Evolutionary conservation across 2,113 vertebrate genomes (phyloP), one percentile per base, ranked within the genome.

Genomic region (Rhagologus leucostigma): DNA sequence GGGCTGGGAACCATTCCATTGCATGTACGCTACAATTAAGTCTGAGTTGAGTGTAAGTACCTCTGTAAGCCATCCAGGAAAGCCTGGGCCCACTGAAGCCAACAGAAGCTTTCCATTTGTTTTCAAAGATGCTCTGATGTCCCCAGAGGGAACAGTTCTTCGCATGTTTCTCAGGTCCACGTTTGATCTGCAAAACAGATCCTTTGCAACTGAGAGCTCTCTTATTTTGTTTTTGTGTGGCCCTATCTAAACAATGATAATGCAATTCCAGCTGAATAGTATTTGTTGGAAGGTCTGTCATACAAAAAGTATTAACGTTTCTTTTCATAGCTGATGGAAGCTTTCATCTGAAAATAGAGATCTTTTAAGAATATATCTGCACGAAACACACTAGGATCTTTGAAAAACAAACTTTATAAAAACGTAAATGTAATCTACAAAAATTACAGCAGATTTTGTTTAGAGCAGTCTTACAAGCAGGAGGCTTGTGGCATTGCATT

Each of bases 1-100:
- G 39, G 13, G 17, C 16, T 4, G 44, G 64, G 78, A 69, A 21
- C 53, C 1, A 4, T 1, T 19, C 0, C 57, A 37, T 18, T n/a
- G 30, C 5, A 6, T 0, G 17, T 4, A 17, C 47, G 16, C 15
- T 24, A 16, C 53, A 65, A 1, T 20, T 6, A 69, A 30, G 33
- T 44, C 16, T 35, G 27, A 44, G 24, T 0, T 32, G 22, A 3
- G 8, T 6, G 5, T 11, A 42, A 63, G 63, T 42, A 65, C 20
- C 49, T 87, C 74, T 62, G 3, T 4, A 5, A 8, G 6, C 41
- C 60, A 68, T 22, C 24, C 49, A 86, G 60, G 68, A 75, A 75
- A 88, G 49, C 32, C 35, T n/a, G 46, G 9, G 20, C 44, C 62
- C 41, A 13, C 16, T 63, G 30, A n/a, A 86, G 22, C 39, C 67